These are phyloP conservation scores for Esox masquinongy DNA, from an alignment of 2,797 vertebrate genomes.

Conservation along the genomic window DNA sequence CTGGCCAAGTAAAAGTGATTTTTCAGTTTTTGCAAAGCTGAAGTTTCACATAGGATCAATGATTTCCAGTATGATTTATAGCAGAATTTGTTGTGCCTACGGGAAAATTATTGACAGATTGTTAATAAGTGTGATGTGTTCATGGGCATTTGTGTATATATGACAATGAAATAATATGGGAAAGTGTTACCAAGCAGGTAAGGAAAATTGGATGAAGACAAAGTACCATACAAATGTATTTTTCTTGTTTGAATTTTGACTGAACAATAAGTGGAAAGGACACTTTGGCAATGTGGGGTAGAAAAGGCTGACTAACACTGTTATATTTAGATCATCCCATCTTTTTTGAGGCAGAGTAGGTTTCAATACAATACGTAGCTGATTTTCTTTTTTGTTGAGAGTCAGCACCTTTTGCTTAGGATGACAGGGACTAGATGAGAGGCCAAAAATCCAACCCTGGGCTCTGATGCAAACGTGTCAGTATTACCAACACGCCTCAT, in stretches of 20 bases:
- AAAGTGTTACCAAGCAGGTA: not conserved
- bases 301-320: not conserved
- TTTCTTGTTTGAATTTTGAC: not conserved
- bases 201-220: not conserved
- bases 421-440: constrained; percentile 61
- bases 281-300: not conserved
- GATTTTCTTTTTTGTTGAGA: constrained; percentile 49
- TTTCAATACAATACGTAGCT: constrained; percentile 46
- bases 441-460: constrained; percentile 54
- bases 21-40: not conserved
- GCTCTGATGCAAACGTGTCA: constrained; percentile 54
- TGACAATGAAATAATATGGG: not conserved
- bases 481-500: constrained; percentile 58
- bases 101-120: not conserved
- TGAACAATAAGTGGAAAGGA: not conserved
- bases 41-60: not conserved
- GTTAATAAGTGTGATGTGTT: constrained; percentile 1
- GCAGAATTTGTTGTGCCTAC: too few relatives aligned
- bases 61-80: not conserved
- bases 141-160: not conserved
- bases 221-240: too few relatives aligned
- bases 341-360: constrained; percentile 28
- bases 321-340: not conserved
- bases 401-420: constrained; percentile 67
- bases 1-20: not conserved